These are phyloP conservation scores for Lutjanus erythropterus DNA, from an alignment of 2,113 vertebrate species.

Conservation along the genomic window DNA sequence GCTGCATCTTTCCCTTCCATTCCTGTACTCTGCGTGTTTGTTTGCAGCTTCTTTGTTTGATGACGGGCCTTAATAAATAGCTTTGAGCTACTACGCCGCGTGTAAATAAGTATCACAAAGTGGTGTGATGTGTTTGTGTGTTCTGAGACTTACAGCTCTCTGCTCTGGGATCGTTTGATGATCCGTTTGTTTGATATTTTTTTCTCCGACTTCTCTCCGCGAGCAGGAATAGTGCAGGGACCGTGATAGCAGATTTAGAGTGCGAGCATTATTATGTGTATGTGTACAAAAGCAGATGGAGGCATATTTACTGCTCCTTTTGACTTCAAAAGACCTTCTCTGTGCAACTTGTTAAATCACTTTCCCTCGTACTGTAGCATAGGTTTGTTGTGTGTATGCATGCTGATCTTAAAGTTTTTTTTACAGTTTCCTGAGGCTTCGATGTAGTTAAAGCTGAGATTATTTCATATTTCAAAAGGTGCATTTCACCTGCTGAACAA, in stretches of 20 bases:
- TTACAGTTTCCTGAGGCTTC: constrained; percentile 23
- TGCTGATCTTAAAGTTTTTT: constrained; percentile 27
- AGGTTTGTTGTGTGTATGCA: constrained; percentile 19
- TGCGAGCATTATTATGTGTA: constrained; percentile 6
- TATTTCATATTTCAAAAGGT: not conserved
- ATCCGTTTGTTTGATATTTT: constrained; percentile 65
- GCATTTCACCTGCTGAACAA: not conserved
- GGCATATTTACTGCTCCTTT: constrained; percentile 46
- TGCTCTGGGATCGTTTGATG: constrained; percentile 62
- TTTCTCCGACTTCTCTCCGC: constrained; percentile 27
- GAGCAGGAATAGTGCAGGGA: constrained; percentile 29
- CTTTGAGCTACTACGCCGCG: constrained; percentile 38
- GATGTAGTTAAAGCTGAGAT: not conserved
- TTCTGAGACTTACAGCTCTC: constrained; percentile 44
- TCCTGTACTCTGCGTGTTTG: constrained; percentile 28
- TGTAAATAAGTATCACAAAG: constrained; percentile 44
- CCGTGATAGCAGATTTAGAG: constrained; percentile 36
- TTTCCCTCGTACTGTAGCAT: not conserved
- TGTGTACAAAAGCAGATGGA: constrained; percentile 27
- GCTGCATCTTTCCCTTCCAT: constrained; percentile 28
- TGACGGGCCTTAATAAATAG: constrained; percentile 44
- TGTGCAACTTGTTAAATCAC: constrained; percentile 16
- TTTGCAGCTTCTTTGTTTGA: constrained; percentile 54
- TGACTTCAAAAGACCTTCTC: constrained; percentile 51
- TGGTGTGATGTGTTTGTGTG: constrained; percentile 26